Evolutionary conservation across 2,797 vertebrate genomes (phyloP).

Genomic region (Poecilia picta): DNA sequence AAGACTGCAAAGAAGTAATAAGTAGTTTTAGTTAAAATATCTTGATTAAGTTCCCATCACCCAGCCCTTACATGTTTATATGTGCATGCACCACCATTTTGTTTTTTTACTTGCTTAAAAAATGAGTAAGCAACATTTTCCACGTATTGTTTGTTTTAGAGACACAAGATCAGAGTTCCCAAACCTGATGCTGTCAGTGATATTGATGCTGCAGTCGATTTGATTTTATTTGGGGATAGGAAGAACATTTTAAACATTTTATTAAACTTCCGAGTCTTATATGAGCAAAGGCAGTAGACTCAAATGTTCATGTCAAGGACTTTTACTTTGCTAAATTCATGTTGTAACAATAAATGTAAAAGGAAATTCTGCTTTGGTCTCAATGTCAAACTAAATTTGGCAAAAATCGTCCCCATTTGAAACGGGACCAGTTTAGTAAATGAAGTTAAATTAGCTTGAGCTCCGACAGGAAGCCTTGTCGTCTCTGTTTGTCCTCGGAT

Average conservation of each 20-base stretch:
- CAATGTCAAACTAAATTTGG: slow-evolving; percentile 7
- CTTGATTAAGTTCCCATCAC: neutral
- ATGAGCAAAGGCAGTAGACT: neutral
- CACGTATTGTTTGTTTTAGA: neutral
- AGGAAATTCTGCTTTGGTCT: neutral
- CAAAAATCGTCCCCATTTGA: slow-evolving; percentile 1
- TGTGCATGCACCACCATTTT: neutral
- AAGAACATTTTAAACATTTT: neutral
- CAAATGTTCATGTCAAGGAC: neutral
- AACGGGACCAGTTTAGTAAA: slow-evolving; percentile 12
- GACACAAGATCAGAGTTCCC: neutral
- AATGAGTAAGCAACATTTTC: neutral
- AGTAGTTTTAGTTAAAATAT: neutral
- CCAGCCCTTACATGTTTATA: neutral
- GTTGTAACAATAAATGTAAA: slow-evolving; percentile 2
- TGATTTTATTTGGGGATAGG: neutral
- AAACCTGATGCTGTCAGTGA: neutral
- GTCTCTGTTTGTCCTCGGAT: slow-evolving; percentile 47
- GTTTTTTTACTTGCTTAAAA: neutral
- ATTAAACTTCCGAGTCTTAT: neutral
- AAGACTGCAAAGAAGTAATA: neutral
- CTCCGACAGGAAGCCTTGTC: slow-evolving; percentile 49
- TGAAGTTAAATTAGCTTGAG: slow-evolving; percentile 20
- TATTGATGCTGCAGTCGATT: neutral
- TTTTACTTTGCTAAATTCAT: neutral